Conservation (phyloP, 2,888 invertebrate species). For the Dorcus hopei region DNA sequence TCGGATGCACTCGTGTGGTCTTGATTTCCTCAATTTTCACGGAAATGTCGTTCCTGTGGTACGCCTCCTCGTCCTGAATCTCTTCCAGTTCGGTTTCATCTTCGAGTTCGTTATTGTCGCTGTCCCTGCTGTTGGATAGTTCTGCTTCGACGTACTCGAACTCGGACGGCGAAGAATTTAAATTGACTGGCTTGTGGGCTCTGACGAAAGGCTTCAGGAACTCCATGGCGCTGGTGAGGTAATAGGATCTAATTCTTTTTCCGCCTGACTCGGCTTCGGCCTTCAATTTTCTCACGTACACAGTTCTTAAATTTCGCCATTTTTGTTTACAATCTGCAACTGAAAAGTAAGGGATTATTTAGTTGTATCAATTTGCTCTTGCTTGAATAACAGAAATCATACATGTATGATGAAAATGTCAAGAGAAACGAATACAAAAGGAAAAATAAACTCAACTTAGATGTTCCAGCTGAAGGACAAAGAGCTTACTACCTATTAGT, state of each 20-base stretch:
- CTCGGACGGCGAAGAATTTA: neutral
- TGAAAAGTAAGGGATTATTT: neutral
- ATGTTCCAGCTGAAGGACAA: too few species aligned
- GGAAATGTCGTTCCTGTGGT: neutral
- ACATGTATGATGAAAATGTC: too few species aligned
- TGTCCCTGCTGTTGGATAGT: neutral
- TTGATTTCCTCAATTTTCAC: neutral
- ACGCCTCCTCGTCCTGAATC: neutral
- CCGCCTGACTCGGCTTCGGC: neutral
- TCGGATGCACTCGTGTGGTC: too few species aligned
- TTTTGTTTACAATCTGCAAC: neutral
- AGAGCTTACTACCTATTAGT: too few species aligned
- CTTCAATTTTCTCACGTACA: constrained; percentile 2
- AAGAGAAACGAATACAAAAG: too few species aligned
- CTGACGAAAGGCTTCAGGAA: neutral
- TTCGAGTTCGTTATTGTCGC: neutral
- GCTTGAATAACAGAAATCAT: too few species aligned
- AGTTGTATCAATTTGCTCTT: too few species aligned
- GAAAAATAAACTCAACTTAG: too few species aligned
- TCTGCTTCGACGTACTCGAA: neutral
- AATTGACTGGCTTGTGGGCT: neutral
- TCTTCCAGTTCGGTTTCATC: neutral
- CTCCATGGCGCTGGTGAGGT: neutral
- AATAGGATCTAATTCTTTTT: neutral
- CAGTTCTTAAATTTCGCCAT: constrained; percentile 2